phyloP scores from a whole-genome alignment of 2,797 vertebrate genomes.

The Cottoperca gobio region DNA sequence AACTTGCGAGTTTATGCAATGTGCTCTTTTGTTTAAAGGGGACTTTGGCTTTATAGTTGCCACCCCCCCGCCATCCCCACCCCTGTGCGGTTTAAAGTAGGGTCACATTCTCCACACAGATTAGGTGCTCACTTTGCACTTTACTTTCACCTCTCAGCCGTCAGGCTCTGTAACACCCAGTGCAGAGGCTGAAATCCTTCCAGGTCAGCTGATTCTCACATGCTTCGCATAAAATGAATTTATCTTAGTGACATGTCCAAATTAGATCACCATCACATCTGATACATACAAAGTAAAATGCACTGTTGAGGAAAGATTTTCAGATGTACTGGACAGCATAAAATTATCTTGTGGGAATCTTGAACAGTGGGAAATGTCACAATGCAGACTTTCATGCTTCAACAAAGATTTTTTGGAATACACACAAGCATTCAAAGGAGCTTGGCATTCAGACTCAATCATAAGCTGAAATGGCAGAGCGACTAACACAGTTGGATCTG shows the following conservation, averaged over 20 bases:
- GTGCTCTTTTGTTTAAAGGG: constrained; percentile 54
- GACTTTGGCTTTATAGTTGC: constrained; percentile 52
- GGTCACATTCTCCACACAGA: constrained; percentile 81
- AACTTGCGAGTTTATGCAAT: constrained; percentile 5
- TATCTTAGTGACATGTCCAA: constrained; percentile 13
- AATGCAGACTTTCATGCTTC: constrained; percentile 57
- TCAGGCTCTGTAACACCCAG: constrained; percentile 57
- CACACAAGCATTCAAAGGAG: constrained; percentile 61
- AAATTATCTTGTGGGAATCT: background rate
- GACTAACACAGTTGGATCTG: constrained; percentile 46
- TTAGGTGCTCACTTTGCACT: constrained; percentile 69
- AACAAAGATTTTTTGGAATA: constrained; percentile 58
- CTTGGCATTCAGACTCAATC: constrained; percentile 45
- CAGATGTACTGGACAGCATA: background rate
- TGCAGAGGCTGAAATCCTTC: constrained; percentile 64
- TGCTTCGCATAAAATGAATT: constrained; percentile 57
- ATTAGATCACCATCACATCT: background rate
- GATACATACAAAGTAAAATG: background rate
- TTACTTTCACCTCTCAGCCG: constrained; percentile 49
- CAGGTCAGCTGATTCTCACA: constrained; percentile 82
- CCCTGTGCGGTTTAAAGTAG: constrained; percentile 44
- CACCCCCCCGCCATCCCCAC: background rate
- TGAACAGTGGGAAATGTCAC: constrained; percentile 39
- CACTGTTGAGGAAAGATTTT: background rate
- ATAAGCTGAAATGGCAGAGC: constrained; percentile 45